phyloP scores from a whole-genome alignment of 1,140 invertebrate species.

The Lethrus apterus region DNA sequence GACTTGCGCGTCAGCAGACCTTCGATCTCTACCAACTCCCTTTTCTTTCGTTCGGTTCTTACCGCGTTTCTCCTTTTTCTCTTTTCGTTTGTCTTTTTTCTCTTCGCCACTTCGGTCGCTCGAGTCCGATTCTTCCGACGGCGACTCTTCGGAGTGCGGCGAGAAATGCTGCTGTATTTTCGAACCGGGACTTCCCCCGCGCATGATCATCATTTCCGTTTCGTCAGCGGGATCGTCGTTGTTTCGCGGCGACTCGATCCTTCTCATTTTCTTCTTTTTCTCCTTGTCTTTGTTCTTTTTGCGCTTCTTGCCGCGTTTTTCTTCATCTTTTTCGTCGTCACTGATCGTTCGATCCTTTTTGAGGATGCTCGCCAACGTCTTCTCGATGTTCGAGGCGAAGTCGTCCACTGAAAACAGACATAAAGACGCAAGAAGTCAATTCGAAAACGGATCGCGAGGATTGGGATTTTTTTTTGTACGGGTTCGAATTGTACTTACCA shows the following conservation, averaged over 20 bases:
- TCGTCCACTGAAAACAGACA: conserved; percentile 46
- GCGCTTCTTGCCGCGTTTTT: conserved; percentile 40
- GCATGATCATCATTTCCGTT: conserved; percentile 68
- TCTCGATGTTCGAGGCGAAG: conserved; percentile 68
- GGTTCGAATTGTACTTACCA: too few relatives aligned
- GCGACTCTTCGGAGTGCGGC: conserved; percentile 4
- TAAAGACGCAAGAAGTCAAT: too few relatives aligned
- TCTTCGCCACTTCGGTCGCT: conserved; percentile 39
- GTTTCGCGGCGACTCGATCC: conserved; percentile 1
- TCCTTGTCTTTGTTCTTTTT: conserved; percentile 40
- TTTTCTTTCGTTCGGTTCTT: conserved; percentile 22
- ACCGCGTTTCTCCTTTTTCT: conserved; percentile 20
- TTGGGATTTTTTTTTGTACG: too few relatives aligned
- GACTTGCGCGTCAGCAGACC: conserved; percentile 28
- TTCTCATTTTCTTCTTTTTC: conserved; percentile 26
- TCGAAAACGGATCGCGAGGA: too few relatives aligned
- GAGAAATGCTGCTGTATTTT: conserved; percentile 33
- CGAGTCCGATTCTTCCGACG: conserved; percentile 5
- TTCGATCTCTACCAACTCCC: conserved; percentile 25
- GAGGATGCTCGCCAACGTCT: conserved; percentile 60
- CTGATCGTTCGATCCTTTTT: conserved; percentile 43
- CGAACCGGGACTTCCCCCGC: conserved; percentile 58
- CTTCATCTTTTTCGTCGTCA: conserved; percentile 37
- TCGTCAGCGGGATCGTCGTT: conserved; percentile 59
- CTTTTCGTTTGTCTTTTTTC: conserved; percentile 14